Conservation (phyloP, 2,113 vertebrate genomes). For the Takifugu flavidus region DNA sequence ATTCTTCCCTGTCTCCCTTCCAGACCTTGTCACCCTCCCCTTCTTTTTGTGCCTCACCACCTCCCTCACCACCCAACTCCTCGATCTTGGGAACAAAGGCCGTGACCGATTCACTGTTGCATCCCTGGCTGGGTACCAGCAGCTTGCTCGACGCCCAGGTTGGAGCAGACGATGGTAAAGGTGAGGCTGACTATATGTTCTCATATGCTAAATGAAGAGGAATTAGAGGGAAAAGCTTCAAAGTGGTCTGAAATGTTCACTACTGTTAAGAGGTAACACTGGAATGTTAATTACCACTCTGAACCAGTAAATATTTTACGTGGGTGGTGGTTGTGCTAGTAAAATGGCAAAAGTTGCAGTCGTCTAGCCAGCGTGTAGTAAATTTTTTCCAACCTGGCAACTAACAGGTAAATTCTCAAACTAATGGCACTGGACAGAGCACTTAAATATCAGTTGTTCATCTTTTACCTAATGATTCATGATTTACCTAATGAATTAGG, state of each 20-base stretch:
- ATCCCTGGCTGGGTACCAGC: slow-evolving; percentile 80
- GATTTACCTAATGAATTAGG: too few species aligned
- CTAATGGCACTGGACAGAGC: too few species aligned
- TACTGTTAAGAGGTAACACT: neutral
- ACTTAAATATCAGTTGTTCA: too few species aligned
- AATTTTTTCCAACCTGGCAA: too few species aligned
- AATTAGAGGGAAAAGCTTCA: neutral
- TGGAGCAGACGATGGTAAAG: slow-evolving; percentile 73
- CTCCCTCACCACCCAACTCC: slow-evolving; percentile 33
- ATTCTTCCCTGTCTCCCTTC: slow-evolving; percentile 49
- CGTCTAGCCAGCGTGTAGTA: neutral
- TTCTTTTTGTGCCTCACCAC: slow-evolving; percentile 32
- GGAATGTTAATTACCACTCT: neutral
- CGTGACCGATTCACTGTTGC: slow-evolving; percentile 46
- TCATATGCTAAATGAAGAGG: neutral
- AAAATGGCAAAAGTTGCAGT: neutral
- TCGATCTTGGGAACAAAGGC: slow-evolving; percentile 54
- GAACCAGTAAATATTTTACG: neutral
- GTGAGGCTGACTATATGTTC: slow-evolving; percentile 53
- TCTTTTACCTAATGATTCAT: too few species aligned
- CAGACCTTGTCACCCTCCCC: slow-evolving; percentile 48
- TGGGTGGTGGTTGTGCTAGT: neutral
- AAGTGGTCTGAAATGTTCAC: neutral
- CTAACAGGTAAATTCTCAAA: too few species aligned
- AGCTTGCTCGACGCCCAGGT: slow-evolving; percentile 70